Evolutionary conservation across 2,113 vertebrate genomes (phyloP).

Genomic region (Channa maculata): DNA sequence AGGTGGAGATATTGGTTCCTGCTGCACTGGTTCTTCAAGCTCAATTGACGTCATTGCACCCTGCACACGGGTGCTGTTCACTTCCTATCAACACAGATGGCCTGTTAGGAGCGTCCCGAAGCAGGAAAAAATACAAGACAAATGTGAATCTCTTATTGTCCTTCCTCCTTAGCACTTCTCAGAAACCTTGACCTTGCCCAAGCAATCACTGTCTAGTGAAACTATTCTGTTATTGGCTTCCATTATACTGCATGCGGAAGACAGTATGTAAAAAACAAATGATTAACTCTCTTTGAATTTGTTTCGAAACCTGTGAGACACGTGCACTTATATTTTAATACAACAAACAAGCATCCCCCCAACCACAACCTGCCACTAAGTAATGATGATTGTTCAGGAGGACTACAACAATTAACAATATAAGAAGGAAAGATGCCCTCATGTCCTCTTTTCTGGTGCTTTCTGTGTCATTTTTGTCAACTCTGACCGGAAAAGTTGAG

Average conservation of each 20-base stretch:
- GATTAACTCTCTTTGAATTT: neutral
- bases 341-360: neutral
- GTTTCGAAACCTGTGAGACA: slow-evolving; percentile 8
- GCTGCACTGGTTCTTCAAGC: slow-evolving; percentile 74
- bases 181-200: slow-evolving; percentile 63
- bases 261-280: slow-evolving; percentile 32
- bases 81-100: slow-evolving; percentile 77
- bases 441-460: slow-evolving; percentile 74
- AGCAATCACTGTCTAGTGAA: slow-evolving; percentile 46
- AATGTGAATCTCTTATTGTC: slow-evolving; percentile 56
- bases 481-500: slow-evolving; percentile 77
- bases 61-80: slow-evolving; percentile 45
- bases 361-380: slow-evolving; percentile 24
- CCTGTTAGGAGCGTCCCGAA: slow-evolving; percentile 53
- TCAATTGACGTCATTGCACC: slow-evolving; percentile 76
- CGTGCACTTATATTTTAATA: neutral
- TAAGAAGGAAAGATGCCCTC: slow-evolving; percentile 75
- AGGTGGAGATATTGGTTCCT: slow-evolving; percentile 54
- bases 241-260: slow-evolving; percentile 39
- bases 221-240: slow-evolving; percentile 1
- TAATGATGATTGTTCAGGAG: slow-evolving; percentile 48
- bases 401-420: slow-evolving; percentile 57
- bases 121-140: slow-evolving; percentile 72
- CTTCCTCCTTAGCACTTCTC: slow-evolving; percentile 66
- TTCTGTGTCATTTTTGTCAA: slow-evolving; percentile 83